Conservation (phyloP, 2,888 invertebrate genomes). For the Calameuta pallipes region DNA sequence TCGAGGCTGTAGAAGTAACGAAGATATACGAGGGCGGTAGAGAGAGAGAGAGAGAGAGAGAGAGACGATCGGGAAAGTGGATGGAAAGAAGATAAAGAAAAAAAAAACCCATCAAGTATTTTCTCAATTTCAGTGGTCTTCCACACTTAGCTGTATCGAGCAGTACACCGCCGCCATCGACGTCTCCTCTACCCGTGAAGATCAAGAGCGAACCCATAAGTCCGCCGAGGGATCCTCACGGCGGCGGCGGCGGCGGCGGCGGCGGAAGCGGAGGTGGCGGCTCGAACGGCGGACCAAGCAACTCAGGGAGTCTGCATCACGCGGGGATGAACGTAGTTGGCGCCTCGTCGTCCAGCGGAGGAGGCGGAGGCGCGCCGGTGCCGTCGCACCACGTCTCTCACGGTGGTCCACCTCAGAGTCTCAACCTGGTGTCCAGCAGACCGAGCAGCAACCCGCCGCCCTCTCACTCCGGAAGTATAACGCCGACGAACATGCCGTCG, state of each 20-base stretch:
- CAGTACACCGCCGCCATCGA: slow-evolving; percentile 81
- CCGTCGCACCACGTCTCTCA: slow-evolving; percentile 57
- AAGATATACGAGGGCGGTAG: no score
- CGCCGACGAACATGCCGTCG: slow-evolving; percentile 86
- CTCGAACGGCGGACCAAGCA: slow-evolving; percentile 51
- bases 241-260: slow-evolving; percentile 53
- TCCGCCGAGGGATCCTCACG: slow-evolving; percentile 87
- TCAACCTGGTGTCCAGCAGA: slow-evolving; percentile 60
- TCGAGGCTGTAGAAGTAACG: no score
- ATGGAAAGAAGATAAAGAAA: background rate
- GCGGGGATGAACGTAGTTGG: slow-evolving; percentile 59
- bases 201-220: slow-evolving; percentile 97
- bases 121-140: slow-evolving; percentile 71
- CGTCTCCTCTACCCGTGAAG: slow-evolving; percentile 85
- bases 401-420: slow-evolving; percentile 51
- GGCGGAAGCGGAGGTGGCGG: slow-evolving; percentile 46
- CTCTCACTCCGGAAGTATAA: slow-evolving; percentile 77
- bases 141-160: slow-evolving; percentile 82
- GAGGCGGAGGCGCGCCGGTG: slow-evolving; percentile 38
- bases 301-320: slow-evolving; percentile 68
- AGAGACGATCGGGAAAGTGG: no score
- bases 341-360: slow-evolving; percentile 56
- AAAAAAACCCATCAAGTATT: background rate
- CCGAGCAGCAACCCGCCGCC: slow-evolving; percentile 63
- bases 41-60: no score